phyloP scores from a whole-genome alignment of 1,140 invertebrate genomes.

The Philotrypesis tridentata region DNA sequence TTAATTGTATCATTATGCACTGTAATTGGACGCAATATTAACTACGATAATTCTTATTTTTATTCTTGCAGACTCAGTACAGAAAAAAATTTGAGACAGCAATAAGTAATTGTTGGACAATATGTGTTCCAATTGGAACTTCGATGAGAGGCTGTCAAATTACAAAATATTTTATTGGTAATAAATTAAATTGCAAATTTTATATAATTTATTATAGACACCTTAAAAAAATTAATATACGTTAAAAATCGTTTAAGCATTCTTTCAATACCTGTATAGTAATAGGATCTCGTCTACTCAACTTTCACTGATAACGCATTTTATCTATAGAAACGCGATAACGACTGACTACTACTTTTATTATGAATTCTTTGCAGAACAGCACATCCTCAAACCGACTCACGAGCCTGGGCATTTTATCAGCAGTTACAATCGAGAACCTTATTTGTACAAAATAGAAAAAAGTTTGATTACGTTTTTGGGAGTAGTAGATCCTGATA shows the following conservation, averaged over 20 bases:
- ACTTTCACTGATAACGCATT: slow-evolving; percentile 18
- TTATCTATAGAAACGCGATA: slow-evolving; percentile 31
- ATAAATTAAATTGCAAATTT: slow-evolving; percentile 14
- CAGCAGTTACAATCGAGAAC: neutral
- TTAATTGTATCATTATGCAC: too few species aligned
- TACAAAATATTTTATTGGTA: slow-evolving; percentile 57
- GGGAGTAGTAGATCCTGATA: neutral
- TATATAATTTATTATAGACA: neutral
- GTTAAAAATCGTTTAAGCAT: neutral
- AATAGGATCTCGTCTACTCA: neutral
- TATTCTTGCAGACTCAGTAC: slow-evolving; percentile 53
- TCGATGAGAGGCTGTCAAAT: slow-evolving; percentile 52
- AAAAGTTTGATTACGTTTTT: neutral
- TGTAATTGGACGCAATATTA: too few species aligned
- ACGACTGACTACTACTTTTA: neutral
- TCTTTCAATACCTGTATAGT: neutral
- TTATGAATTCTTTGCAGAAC: slow-evolving; percentile 51
- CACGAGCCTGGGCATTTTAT: neutral
- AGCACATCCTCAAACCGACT: slow-evolving; percentile 54
- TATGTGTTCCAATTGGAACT: slow-evolving; percentile 53
- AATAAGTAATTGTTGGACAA: slow-evolving; percentile 56
- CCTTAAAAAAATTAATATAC: neutral
- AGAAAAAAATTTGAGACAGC: slow-evolving; percentile 55
- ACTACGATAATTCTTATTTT: neutral
- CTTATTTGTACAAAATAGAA: slow-evolving; percentile 21